A percentile compares a stretch with the other conserved stretches of the same genome.
Evolutionary conservation across 2,797 vertebrate species (phyloP).

Genomic region (Sus cebifrons): DNA sequence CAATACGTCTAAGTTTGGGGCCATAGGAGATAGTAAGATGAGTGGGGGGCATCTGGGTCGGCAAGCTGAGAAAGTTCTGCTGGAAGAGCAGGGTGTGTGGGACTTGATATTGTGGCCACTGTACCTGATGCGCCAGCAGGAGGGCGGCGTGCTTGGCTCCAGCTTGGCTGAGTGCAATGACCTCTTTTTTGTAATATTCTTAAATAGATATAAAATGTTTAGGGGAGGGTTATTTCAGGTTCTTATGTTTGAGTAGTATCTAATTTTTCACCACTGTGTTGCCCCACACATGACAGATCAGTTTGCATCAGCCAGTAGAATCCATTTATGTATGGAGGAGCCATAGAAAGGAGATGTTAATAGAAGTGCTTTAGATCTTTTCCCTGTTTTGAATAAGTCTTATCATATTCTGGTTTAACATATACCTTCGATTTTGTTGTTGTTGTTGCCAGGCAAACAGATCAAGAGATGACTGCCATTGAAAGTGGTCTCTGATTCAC

Average conservation of each 20-base stretch:
- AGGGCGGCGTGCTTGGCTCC: neutral
- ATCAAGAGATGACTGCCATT: neutral
- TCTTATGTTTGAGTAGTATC: neutral
- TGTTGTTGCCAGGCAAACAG: neutral
- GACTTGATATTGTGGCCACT: neutral
- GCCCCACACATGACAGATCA: neutral
- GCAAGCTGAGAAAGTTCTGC: neutral
- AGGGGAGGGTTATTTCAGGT: neutral
- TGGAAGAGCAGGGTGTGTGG: neutral
- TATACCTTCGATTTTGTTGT: neutral
- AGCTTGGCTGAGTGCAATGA: neutral
- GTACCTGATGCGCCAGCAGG: neutral
- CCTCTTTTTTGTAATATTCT: neutral
- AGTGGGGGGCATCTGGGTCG: neutral
- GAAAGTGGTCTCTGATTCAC: neutral
- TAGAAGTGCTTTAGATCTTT: neutral
- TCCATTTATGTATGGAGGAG: neutral
- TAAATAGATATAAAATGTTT: constrained; percentile 41
- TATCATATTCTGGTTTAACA: neutral
- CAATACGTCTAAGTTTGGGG: neutral
- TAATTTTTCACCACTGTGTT: neutral
- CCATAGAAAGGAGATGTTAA: neutral
- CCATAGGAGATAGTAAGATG: neutral
- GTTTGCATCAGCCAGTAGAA: neutral
- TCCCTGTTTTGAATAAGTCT: neutral